Conservation (phyloP, 1,140 invertebrate species). For the Lepidurus arcticus region DNA sequence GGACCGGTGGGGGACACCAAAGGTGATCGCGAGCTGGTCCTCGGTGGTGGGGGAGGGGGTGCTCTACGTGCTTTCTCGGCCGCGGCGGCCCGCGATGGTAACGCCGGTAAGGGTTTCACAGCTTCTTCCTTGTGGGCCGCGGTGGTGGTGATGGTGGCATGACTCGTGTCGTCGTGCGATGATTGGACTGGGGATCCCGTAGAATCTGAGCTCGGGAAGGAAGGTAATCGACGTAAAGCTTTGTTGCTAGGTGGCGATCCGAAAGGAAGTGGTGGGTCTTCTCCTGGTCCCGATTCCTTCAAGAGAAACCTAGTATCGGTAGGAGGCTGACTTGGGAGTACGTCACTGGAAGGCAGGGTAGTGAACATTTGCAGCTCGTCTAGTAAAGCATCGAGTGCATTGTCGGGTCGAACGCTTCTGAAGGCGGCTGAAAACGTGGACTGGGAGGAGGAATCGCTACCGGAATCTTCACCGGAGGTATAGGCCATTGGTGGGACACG, state of each 20-base stretch:
- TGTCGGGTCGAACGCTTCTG: constrained; percentile 69
- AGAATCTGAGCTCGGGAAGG: constrained; percentile 28
- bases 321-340: constrained; percentile 4
- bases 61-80: constrained; percentile 61
- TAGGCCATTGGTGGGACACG: constrained; percentile 53
- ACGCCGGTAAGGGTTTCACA: constrained; percentile 65
- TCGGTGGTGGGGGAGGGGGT: constrained; percentile 76
- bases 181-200: constrained; percentile 32
- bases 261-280: constrained; percentile 28
- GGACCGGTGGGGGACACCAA: constrained; percentile 69
- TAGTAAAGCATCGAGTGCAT: constrained; percentile 91
- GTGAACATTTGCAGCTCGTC: constrained; percentile 79
- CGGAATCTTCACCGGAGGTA: constrained; percentile 57
- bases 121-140: constrained; percentile 19
- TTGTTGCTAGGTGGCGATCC: constrained; percentile 20
- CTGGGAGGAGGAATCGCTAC: constrained; percentile 40
- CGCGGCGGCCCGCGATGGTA: constrained; percentile 66
- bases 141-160: neutral
- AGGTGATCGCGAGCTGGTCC: constrained; percentile 72
- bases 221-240: constrained; percentile 29
- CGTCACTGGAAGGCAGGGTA: constrained; percentile 26
- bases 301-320: constrained; percentile 25
- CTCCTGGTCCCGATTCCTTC: constrained; percentile 25
- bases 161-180: constrained; percentile 22
- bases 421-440: constrained; percentile 46